phyloP scores from a whole-genome alignment of 2,888 invertebrate species.

The Corbicula japonica region DNA sequence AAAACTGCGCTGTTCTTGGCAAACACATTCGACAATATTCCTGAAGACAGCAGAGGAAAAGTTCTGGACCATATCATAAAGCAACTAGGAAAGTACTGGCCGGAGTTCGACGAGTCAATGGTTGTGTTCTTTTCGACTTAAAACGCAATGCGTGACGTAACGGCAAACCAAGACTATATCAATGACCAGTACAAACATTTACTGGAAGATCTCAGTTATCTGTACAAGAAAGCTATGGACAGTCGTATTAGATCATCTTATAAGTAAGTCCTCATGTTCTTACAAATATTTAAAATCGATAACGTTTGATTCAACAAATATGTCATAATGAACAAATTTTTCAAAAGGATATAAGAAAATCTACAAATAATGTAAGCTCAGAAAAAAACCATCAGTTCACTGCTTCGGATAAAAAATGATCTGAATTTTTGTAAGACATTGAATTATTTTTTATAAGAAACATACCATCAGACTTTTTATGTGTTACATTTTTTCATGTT shows the following conservation, averaged over 20 bases:
- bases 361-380: too few relatives aligned
- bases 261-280: slow-evolving; percentile 76
- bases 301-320: too few relatives aligned
- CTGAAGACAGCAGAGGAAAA: slow-evolving; percentile 51
- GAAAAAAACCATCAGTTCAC: too few relatives aligned
- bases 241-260: slow-evolving; percentile 75
- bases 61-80: slow-evolving; percentile 72
- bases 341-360: too few relatives aligned
- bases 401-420: background rate
- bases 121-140: slow-evolving; percentile 74
- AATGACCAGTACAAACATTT: slow-evolving; percentile 70
- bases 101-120: slow-evolving; percentile 70
- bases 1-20: slow-evolving; percentile 82
- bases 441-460: background rate
- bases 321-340: too few relatives aligned
- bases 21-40: slow-evolving; percentile 81
- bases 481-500: background rate
- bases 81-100: slow-evolving; percentile 73
- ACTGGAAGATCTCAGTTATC: slow-evolving; percentile 72
- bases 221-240: slow-evolving; percentile 71
- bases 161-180: slow-evolving; percentile 74
- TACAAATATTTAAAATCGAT: too few relatives aligned
- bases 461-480: background rate
- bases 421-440: too few relatives aligned
- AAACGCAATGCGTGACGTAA: slow-evolving; percentile 64